Evolutionary conservation across 2,113 vertebrate genomes (phyloP).

Genomic region (Strix uralensis): DNA sequence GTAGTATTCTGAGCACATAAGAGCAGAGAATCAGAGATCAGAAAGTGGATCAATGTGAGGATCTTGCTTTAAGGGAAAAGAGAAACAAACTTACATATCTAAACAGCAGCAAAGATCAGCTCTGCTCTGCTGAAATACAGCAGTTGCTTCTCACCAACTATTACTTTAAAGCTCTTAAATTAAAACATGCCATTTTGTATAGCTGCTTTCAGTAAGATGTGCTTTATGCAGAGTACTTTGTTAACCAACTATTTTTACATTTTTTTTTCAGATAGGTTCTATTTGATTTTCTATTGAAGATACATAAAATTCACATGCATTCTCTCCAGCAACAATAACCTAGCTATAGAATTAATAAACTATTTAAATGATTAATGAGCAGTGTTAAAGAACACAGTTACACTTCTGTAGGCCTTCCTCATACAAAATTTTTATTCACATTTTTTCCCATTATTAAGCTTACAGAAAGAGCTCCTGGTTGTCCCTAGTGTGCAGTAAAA

Average conservation of each 20-base stretch:
- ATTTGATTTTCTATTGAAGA: background rate
- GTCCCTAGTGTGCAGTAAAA: background rate
- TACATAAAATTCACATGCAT: background rate
- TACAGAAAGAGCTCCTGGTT: background rate
- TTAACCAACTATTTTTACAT: conserved; percentile 2
- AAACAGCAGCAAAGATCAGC: background rate
- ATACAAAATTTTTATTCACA: background rate
- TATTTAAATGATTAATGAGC: background rate
- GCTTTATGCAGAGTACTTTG: background rate
- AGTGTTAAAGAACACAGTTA: background rate
- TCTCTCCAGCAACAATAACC: background rate
- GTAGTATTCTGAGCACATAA: background rate
- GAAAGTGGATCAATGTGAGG: background rate
- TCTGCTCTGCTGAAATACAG: conserved; percentile 5
- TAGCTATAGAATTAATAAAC: background rate
- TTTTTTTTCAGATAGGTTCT: background rate
- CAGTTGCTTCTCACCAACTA: background rate
- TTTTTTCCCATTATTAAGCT: background rate
- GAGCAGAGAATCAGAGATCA: background rate
- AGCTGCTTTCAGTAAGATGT: background rate
- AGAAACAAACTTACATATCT: background rate
- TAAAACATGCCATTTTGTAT: background rate
- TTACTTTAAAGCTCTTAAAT: background rate
- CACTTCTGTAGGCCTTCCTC: background rate
- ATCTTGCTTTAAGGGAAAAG: background rate